phyloP scores from a whole-genome alignment of 2,797 vertebrate genomes.

The Heterohyrax brucei region DNA sequence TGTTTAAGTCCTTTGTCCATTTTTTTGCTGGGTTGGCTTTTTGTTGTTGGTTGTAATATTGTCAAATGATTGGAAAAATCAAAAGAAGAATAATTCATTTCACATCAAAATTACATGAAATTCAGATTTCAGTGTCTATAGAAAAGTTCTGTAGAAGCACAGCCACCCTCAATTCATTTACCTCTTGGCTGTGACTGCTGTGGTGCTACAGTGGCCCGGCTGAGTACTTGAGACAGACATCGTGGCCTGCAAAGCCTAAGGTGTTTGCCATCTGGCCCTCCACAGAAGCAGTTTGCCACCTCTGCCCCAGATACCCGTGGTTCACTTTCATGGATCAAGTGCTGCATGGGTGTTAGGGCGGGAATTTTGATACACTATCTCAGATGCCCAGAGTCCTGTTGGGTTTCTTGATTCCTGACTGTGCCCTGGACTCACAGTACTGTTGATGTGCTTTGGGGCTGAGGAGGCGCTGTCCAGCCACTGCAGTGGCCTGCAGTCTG shows the following conservation, averaged over 20 bases:
- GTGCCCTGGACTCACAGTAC: neutral
- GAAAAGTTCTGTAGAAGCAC: no score
- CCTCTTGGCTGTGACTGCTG: neutral
- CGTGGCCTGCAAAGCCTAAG: no score
- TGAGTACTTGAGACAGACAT: neutral
- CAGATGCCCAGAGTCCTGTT: neutral
- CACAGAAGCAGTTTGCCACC: accelerated
- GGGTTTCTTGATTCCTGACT: neutral
- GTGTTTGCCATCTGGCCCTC: neutral
- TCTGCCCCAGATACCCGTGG: accelerated
- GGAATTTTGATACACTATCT: neutral
- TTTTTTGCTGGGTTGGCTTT: no score
- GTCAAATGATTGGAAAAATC: neutral
- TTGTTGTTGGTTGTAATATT: no score
- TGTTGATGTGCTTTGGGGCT: accelerated
- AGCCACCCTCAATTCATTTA: no score
- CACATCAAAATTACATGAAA: neutral
- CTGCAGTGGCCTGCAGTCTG: neutral
- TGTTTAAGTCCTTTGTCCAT: no score
- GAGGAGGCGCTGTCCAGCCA: neutral
- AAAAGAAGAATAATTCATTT: neutral
- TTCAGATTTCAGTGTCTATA: neutral
- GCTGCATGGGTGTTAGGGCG: no score
- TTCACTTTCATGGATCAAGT: neutral
- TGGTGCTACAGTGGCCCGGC: neutral